Conservation (phyloP, 2,113 vertebrate genomes). For the Propithecus coquereli region DNA sequence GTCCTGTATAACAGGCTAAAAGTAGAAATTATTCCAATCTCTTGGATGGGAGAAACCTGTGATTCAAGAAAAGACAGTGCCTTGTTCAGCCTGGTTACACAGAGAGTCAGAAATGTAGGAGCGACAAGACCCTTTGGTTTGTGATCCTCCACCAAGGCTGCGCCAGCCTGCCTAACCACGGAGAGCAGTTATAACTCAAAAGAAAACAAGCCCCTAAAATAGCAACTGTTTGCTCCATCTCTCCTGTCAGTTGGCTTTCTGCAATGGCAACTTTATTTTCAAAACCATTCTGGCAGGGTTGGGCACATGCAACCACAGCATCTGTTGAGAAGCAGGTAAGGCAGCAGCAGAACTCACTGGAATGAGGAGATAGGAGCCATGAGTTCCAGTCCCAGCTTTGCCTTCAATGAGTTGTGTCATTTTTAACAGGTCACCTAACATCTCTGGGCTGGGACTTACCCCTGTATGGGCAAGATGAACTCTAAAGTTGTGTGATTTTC, state of each 20-base stretch:
- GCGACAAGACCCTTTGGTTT: background rate
- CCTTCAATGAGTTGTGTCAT: background rate
- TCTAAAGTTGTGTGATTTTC: background rate
- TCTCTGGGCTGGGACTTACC: background rate
- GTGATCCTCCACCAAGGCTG: background rate
- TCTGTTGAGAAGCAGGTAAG: background rate
- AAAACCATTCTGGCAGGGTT: slow-evolving; percentile 31
- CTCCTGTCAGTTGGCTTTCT: slow-evolving; percentile 36
- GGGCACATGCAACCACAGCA: background rate
- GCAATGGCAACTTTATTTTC: slow-evolving; percentile 31
- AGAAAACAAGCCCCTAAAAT: slow-evolving; percentile 58
- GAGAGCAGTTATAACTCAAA: slow-evolving; percentile 39
- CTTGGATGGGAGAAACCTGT: background rate
- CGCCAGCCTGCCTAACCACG: slow-evolving; percentile 24
- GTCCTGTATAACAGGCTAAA: background rate
- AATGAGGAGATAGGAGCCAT: background rate
- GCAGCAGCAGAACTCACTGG: background rate
- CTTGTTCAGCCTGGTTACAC: background rate
- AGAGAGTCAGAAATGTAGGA: background rate
- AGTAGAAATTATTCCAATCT: background rate
- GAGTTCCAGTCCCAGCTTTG: background rate
- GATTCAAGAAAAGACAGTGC: background rate
- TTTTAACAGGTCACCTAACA: background rate
- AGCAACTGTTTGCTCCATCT: slow-evolving; percentile 37
- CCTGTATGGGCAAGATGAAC: background rate